A percentile compares a stretch with the other conserved stretches of the same genome.
phyloP scores from a whole-genome alignment of 2,888 invertebrate species.

The Chrysolina americana region DNA sequence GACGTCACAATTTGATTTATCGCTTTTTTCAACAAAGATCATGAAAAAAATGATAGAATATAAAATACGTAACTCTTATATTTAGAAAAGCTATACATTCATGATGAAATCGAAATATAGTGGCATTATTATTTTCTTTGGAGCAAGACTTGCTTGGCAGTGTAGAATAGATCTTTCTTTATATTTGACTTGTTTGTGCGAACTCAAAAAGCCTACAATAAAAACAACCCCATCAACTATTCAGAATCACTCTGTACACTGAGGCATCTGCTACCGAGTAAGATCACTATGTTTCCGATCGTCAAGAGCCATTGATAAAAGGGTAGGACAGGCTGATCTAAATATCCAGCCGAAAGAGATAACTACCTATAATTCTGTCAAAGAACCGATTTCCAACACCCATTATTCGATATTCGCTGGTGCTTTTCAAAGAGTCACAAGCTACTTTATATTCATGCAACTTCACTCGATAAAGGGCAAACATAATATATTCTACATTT shows the following conservation, averaged over 20 bases:
- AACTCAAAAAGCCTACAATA: background rate
- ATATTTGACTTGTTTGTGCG: too few species aligned
- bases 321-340: slow-evolving; percentile 52
- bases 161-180: too few species aligned
- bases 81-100: too few species aligned
- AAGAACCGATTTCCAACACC: slow-evolving; percentile 55
- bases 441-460: slow-evolving; percentile 57
- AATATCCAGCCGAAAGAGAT: slow-evolving; percentile 60
- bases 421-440: slow-evolving; percentile 42
- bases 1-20: too few species aligned
- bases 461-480: slow-evolving; percentile 55
- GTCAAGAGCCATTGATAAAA: slow-evolving; percentile 54
- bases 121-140: too few species aligned
- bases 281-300: slow-evolving; percentile 16
- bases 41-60: too few species aligned
- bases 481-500: slow-evolving; percentile 54
- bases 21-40: too few species aligned
- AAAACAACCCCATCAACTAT: background rate
- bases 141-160: too few species aligned
- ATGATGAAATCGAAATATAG: too few species aligned
- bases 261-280: background rate
- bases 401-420: slow-evolving; percentile 27
- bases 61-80: too few species aligned
- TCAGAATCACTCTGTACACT: background rate
- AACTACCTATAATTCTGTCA: slow-evolving; percentile 61